Conservation (phyloP, 2,888 invertebrate genomes). For the Chloroclystis v-ata region DNA sequence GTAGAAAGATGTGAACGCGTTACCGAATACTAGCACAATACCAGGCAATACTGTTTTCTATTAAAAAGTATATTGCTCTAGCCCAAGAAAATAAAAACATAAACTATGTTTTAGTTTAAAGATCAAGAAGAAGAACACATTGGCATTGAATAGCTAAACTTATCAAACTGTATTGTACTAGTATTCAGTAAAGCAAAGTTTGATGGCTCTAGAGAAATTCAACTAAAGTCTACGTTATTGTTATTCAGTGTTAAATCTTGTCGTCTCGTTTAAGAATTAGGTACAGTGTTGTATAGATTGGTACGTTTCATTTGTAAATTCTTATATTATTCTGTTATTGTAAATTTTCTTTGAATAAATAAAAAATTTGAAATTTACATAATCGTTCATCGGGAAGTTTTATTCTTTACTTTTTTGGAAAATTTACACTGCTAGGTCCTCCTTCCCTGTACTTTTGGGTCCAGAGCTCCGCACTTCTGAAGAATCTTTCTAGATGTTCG, state of each 20-base stretch:
- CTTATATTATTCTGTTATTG: slow-evolving; percentile 75
- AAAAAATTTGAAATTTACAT: slow-evolving; percentile 75
- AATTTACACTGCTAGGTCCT: slow-evolving; percentile 35
- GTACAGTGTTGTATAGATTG: slow-evolving; percentile 75
- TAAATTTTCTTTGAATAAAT: slow-evolving; percentile 76
- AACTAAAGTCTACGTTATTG: slow-evolving; percentile 69
- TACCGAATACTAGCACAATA: slow-evolving; percentile 53
- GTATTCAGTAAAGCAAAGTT: slow-evolving; percentile 58
- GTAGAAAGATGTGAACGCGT: slow-evolving; percentile 43
- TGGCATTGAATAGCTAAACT: too few species aligned
- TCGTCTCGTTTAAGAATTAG: slow-evolving; percentile 74
- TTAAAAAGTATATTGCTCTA: too few species aligned
- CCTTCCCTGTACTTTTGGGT: slow-evolving; percentile 36
- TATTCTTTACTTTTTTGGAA: slow-evolving; percentile 50
- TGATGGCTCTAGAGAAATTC: slow-evolving; percentile 67
- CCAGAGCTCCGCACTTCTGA: slow-evolving; percentile 65
- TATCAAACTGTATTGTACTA: background rate
- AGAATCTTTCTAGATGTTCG: slow-evolving; percentile 64
- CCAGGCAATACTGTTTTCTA: slow-evolving; percentile 7
- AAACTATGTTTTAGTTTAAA: too few species aligned
- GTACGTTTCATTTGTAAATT: slow-evolving; percentile 74
- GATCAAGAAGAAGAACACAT: too few species aligned
- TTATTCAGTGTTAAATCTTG: slow-evolving; percentile 77
- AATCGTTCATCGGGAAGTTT: slow-evolving; percentile 70
- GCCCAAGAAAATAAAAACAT: too few species aligned